Conservation (phyloP, 2,797 vertebrate genomes). For the Orestias chungarensis region DNA sequence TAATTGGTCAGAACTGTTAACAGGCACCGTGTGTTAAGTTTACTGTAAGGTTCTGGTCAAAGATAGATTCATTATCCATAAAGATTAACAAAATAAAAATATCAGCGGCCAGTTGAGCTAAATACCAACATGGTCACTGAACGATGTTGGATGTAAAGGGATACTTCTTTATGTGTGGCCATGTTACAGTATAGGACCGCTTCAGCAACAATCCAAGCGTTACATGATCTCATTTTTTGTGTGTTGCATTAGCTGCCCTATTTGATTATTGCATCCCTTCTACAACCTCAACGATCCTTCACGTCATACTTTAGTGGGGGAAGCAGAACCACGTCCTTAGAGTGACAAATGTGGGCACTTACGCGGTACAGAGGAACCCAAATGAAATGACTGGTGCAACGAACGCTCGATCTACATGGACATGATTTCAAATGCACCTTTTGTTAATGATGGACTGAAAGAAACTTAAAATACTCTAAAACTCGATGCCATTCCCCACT, state of each 20-base stretch:
- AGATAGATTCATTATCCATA: neutral
- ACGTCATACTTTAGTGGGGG: neutral
- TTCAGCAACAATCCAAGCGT: neutral
- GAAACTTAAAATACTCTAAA: too few relatives aligned
- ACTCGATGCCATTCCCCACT: too few relatives aligned
- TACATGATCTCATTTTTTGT: neutral
- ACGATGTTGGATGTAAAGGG: neutral
- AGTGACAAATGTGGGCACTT: neutral
- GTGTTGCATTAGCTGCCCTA: neutral
- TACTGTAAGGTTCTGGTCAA: neutral
- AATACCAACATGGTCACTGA: too few relatives aligned
- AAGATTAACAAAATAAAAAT: too few relatives aligned
- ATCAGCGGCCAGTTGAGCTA: too few relatives aligned
- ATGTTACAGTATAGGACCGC: neutral
- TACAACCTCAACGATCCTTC: neutral
- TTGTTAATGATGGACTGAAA: too few relatives aligned
- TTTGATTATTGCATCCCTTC: neutral
- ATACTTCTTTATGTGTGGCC: neutral
- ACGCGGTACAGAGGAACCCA: neutral
- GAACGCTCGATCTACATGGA: too few relatives aligned
- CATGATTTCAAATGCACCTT: too few relatives aligned
- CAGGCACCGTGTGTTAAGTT: constrained; percentile 27
- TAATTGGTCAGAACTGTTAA: constrained; percentile 67
- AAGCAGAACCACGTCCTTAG: neutral
- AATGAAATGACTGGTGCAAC: too few relatives aligned